Conservation (phyloP, 2,797 vertebrate genomes). For the Parauchenoglanis punctatus region DNA sequence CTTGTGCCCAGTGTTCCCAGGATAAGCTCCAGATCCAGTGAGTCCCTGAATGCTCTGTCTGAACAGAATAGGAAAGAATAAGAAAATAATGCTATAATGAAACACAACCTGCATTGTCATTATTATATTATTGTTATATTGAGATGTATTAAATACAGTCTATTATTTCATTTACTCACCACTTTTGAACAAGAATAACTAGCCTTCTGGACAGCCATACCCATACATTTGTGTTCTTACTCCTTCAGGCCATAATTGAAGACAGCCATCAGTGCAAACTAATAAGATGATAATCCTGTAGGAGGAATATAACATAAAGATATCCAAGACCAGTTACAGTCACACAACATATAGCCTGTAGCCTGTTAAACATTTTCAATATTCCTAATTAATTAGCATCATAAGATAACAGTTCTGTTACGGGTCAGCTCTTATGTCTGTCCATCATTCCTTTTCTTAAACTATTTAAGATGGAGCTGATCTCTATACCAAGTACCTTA, state of each 20-base stretch:
- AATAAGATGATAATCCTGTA: background rate
- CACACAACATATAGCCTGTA: background rate
- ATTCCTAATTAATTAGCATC: background rate
- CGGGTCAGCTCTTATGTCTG: background rate
- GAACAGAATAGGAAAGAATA: background rate
- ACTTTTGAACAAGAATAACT: background rate
- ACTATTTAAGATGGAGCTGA: background rate
- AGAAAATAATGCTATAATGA: background rate
- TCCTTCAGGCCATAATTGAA: background rate
- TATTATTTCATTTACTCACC: background rate
- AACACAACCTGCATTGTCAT: background rate
- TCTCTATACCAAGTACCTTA: background rate
- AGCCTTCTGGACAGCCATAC: background rate
- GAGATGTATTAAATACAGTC: background rate
- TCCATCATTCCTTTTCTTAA: background rate
- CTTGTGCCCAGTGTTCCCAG: background rate
- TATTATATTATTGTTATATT: background rate
- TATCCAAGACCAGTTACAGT: background rate
- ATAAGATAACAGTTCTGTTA: background rate
- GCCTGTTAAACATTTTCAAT: background rate
- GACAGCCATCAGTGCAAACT: background rate
- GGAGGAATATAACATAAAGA: background rate
- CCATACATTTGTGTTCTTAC: no score
- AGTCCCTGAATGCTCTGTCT: background rate
- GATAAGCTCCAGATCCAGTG: background rate